Evolutionary conservation across 1,140 invertebrate species (phyloP), one percentile per base, ranked within the genome.

Genomic region (Drosophila mauritiana): DNA sequence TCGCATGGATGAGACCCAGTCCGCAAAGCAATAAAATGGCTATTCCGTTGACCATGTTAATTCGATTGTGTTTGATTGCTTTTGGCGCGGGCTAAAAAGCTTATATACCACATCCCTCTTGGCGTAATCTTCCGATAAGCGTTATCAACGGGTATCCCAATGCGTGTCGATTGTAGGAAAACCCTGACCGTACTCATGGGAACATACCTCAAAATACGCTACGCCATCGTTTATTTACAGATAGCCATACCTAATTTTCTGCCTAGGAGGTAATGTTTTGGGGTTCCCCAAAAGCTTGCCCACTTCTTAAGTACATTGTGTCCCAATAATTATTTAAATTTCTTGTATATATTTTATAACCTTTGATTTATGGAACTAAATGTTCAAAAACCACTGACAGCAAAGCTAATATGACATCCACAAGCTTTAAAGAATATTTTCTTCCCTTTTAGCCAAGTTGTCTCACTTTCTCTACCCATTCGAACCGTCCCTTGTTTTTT

Each of bases 81-180:
- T 37, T 6, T 7, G 15, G 1, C 8, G 11, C 6, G 2, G 31
- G 25, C 10, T 4, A 8, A 20, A 56, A 34, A 12, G 34, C 25
- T 34, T 68, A 68, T 69, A 69, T 69, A 40, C n/a, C 20, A 17
- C 36, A 27, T 49, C 3, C 4, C 25, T 27, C 34, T 4, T 22
- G 3, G 27, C 49, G 42, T 34, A 70, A 69, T 48, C 63, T 45
- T 10, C 3, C 42, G 67, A 70, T 70, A 69, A 25, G 25, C 36
- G 4, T 13, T 70, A 70, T 70, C 67, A 56, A 20, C 17, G 34
- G 51, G 63, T 56, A 48, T 69, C 34, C 36, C 67, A 36, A 27
- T 22, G 13, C 15, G 5, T 49, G 40, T 63, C 7, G 20, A 25
- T 27, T 10, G 4, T 0, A 15, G 45, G 56, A 61, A 67, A 67